Base-by-base conservation (phyloP, 2,113 vertebrate species). In the Chaenogobius annularis region DNA sequence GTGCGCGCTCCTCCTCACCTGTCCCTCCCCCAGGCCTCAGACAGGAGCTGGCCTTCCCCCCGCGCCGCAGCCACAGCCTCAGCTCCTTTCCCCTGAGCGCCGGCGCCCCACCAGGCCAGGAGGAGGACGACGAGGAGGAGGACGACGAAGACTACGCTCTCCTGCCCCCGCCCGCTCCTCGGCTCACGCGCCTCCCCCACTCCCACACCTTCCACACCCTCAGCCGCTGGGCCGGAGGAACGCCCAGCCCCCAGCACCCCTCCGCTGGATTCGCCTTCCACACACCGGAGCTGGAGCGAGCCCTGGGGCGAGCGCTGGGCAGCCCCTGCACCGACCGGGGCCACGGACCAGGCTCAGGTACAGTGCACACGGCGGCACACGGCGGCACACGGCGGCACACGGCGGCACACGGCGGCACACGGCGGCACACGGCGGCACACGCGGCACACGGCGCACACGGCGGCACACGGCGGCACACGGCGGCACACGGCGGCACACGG, bases 71-170 rank as follows among this genome's bases (percentile, higher is more conserved):
- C 70, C 94, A 94, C 40, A 96, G 92, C 63, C 84, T 95, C 68
- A 93, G 91, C 62, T 59, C 56, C 12, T 79, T 97, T 74, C 94
- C 90, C 58, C 85, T 86, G 14, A 93, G 92, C 31, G 95, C 93
- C 76, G 88, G 92, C n/a, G 95, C 77, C 64, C 83, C 15, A 47
- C 10, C 56, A 15, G 78, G 92, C 83, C 94, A 94, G 83, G 95
- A 96, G 4, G 95, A 93, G 74, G 93, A 93, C 52, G 96, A 96
- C 31, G 95, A 95, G 7, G 95, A 96, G 74, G 93, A 93, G 48
- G 95, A 93, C 1, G 95, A 96, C 74, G 96, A 96, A 85, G 96
- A 97, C 48, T 96, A 94, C 81, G 95, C 94, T 65, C 94, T 95
- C 70, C 85, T 96, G 50, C 96, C 96, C 0, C 96, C 95, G 23